These are phyloP conservation scores for Nematolebias whitei DNA, from an alignment of 2,113 vertebrate genomes.

Conservation along the genomic window DNA sequence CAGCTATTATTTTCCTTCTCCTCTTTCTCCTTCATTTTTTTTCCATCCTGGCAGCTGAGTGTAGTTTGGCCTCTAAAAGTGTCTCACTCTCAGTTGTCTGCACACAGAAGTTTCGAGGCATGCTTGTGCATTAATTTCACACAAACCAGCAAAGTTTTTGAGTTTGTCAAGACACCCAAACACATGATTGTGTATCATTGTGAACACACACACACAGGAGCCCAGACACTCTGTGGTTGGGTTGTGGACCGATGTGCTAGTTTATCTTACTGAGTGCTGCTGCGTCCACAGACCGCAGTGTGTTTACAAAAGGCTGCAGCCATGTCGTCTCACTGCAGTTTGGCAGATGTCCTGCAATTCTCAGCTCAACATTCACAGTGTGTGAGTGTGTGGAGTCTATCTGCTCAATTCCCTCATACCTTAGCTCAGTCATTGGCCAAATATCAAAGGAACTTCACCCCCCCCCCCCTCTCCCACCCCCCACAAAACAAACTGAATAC, in stretches of 20 bases:
- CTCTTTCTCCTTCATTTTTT: conserved; percentile 27
- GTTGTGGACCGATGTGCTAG: conserved; percentile 60
- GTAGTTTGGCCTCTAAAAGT: conserved; percentile 38
- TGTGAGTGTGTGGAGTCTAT: conserved; percentile 31
- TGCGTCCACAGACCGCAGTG: conserved; percentile 62
- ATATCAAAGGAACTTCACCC: conserved; percentile 51
- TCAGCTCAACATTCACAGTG: conserved; percentile 31
- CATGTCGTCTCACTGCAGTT: conserved; percentile 65
- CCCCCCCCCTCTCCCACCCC: too few relatives aligned
- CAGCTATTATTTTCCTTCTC: conserved; percentile 71
- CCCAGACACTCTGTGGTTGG: conserved; percentile 20
- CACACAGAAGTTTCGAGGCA: conserved; percentile 29
- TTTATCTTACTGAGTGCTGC: conserved; percentile 67
- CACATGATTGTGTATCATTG: conserved; percentile 22
- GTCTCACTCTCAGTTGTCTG: conserved; percentile 27
- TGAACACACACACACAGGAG: conserved; percentile 25
- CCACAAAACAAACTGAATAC: conserved; percentile 34
- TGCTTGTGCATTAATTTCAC: conserved; percentile 19
- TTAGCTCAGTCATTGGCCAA: conserved; percentile 22
- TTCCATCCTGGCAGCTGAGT: conserved; percentile 53
- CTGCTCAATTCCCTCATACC: conserved; percentile 38
- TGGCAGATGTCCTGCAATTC: conserved; percentile 52
- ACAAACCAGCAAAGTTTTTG: conserved; percentile 14
- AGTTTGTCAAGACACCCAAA: conserved; percentile 2
- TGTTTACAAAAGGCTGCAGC: conserved; percentile 42